phyloP scores from a whole-genome alignment of 2,888 invertebrate species.

The Teleiodes luculella region DNA sequence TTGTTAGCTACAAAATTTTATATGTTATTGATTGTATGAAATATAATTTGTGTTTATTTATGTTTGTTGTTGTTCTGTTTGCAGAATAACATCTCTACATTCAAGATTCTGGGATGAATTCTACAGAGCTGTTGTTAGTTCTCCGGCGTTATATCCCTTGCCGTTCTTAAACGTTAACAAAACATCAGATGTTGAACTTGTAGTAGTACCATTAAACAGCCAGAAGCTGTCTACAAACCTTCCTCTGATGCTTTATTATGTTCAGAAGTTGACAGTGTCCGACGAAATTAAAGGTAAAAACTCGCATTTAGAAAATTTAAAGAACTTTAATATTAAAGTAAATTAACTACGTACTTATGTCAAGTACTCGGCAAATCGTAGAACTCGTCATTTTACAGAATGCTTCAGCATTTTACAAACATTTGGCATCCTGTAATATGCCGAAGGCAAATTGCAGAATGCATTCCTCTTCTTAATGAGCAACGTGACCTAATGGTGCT shows the following conservation, averaged over 20 bases:
- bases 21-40: no score
- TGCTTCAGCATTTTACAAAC: no score
- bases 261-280: constrained; percentile 53
- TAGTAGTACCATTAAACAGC: constrained; percentile 44
- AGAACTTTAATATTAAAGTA: no score
- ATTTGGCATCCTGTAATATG: no score
- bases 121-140: constrained; percentile 47
- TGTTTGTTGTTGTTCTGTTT: background rate
- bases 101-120: constrained; percentile 60
- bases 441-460: no score
- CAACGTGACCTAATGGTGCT: no score
- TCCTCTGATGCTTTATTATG: constrained; percentile 56
- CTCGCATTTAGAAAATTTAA: background rate
- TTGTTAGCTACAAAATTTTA: no score
- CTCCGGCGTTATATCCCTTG: constrained; percentile 53
- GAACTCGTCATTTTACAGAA: no score
- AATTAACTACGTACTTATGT: no score
- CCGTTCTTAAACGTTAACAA: constrained; percentile 44
- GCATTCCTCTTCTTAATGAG: no score
- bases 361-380: no score
- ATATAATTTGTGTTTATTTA: no score
- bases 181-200: constrained; percentile 28
- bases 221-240: constrained; percentile 52
- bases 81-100: constrained; percentile 52
- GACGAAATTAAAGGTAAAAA: constrained; percentile 41